These are phyloP conservation scores for Dynastes maya DNA, from an alignment of 2,888 invertebrate genomes.

Conservation along the genomic window DNA sequence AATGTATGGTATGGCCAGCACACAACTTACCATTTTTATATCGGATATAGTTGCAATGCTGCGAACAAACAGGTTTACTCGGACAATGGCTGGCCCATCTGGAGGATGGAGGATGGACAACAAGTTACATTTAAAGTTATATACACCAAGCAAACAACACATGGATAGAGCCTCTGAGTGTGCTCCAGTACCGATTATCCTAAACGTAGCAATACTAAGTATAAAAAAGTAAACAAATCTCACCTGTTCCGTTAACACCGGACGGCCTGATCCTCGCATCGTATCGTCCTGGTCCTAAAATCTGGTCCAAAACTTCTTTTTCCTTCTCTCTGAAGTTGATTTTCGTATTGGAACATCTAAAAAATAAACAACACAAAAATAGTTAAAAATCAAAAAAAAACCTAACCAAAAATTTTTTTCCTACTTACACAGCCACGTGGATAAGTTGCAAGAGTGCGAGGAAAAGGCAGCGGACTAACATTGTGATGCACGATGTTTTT, in stretches of 20 bases:
- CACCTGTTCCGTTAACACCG: slow-evolving; percentile 95
- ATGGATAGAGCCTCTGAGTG: slow-evolving; percentile 31
- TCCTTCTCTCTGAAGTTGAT: slow-evolving; percentile 95
- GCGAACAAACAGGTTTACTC: slow-evolving; percentile 98
- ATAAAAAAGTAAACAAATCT: slow-evolving; percentile 64
- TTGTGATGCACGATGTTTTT: slow-evolving; percentile 51
- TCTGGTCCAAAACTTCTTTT: slow-evolving; percentile 94
- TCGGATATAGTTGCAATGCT: slow-evolving; percentile 99
- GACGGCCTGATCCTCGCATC: slow-evolving; percentile 95
- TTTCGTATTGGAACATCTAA: slow-evolving; percentile 85
- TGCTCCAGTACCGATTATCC: slow-evolving; percentile 41
- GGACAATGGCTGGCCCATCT: slow-evolving; percentile 98
- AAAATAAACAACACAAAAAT: slow-evolving; percentile 53
- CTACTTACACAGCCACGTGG: slow-evolving; percentile 73
- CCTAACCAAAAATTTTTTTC: not conserved
- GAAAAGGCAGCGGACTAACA: slow-evolving; percentile 65
- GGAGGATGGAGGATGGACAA: slow-evolving; percentile 68
- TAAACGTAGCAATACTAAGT: slow-evolving; percentile 28
- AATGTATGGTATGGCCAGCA: slow-evolving; percentile 63
- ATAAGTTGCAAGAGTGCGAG: slow-evolving; percentile 69
- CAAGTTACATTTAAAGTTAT: slow-evolving; percentile 67
- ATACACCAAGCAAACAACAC: slow-evolving; percentile 59
- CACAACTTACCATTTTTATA: slow-evolving; percentile 97
- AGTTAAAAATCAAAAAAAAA: slow-evolving; percentile 54
- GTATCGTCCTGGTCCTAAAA: slow-evolving; percentile 91